Base-by-base conservation (phyloP, 2,797 vertebrate genomes). In the Alcedo atthis region DNA sequence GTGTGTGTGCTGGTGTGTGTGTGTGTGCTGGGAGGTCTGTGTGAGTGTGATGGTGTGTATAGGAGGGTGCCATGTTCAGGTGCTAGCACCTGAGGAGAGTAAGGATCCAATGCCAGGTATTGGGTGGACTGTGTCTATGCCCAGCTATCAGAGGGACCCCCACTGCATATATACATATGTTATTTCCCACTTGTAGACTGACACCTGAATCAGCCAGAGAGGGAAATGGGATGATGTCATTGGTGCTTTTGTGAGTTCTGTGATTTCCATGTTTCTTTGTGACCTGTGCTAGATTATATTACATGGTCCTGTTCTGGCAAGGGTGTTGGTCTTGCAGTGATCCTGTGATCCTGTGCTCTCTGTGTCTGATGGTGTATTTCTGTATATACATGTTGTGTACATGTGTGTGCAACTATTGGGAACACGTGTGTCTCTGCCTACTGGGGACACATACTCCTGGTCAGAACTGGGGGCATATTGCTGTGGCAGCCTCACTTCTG, bases 121-220 rank as follows among this genome's bases (percentile, higher is more conserved):
- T 1, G 0, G 9, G 4, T 51, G 46, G 26, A 26, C 35, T 55
- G 32, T 10, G 19, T 13, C 30, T 15, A 20, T 66, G 51, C 10
- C n/a, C 42, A 55, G 42, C 19, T 49, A 26, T 12, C 4, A 8
- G 21, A 51, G 42, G 16, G 7, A 32, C 35, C 45, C 42, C 8
- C 18, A 2, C 22, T 26, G 9, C 16, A 26, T 15, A 3, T 5
- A 18, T 4, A 35, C 5, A 5, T 5, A 7, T 0, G 1, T 12
- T 12, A 46, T 57, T 79, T 75, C 53, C 58, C 58, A 14, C 1
- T 6, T 30, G n/a, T 30, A 42, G 46, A 61, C 5, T 32, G 26
- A 16, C 5, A 15, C 1, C 24, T 10, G 5, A 19, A 6, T 18
- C 30, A 57, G 30, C 19, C 48, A 53, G 48, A 70, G 53, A n/a